phyloP scores from a whole-genome alignment of 2,113 vertebrate genomes.

The Nettapus auritus region DNA sequence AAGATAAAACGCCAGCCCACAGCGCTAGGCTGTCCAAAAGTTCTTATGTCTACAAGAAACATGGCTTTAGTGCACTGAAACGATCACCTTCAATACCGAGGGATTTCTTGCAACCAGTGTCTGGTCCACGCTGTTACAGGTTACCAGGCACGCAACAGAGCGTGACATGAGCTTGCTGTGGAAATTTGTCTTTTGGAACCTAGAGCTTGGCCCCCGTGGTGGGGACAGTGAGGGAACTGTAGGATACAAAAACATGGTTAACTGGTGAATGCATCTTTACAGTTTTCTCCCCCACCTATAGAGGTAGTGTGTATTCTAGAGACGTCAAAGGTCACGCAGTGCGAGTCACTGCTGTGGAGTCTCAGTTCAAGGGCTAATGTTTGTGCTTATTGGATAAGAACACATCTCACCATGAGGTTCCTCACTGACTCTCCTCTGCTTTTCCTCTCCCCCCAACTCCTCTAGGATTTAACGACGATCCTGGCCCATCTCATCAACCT shows the following conservation, averaged over 20 bases:
- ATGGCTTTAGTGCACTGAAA: accelerated
- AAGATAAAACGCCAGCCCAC: accelerated
- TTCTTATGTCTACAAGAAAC: accelerated
- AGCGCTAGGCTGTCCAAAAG: accelerated
- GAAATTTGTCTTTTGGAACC: not conserved
- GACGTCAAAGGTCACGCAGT: not conserved
- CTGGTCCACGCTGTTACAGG: not conserved
- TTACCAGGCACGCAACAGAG: accelerated
- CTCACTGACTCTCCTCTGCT: not conserved
- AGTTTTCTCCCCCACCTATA: accelerated
- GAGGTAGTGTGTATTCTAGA: not conserved
- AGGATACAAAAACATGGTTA: not conserved
- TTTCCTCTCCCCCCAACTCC: not conserved
- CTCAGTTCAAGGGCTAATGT: not conserved
- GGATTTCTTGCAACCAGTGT: not conserved
- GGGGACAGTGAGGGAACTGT: not conserved
- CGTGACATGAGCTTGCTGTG: not conserved
- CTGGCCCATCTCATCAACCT: conserved; percentile 65
- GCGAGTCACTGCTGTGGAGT: not conserved
- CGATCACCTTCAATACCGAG: accelerated
- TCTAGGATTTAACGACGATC: conserved; percentile 60
- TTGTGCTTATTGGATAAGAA: not conserved
- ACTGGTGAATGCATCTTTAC: not conserved
- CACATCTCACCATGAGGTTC: not conserved
- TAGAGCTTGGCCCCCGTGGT: not conserved